Base-by-base conservation (phyloP, 2,888 invertebrate species). In the Hirtodrosophila alboralis region DNA sequence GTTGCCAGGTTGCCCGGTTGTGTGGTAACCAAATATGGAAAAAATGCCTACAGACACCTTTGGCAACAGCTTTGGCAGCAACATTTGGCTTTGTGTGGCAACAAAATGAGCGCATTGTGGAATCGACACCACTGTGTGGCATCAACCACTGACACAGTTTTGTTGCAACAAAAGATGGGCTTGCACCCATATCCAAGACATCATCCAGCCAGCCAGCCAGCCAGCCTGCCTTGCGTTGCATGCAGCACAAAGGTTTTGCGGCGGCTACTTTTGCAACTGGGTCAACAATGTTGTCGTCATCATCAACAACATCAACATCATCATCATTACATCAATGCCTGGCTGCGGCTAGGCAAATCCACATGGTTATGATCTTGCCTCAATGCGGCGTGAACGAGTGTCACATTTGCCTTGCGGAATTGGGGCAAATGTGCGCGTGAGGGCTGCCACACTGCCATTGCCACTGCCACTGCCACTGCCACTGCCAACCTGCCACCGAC, bases 371-470 rank as follows among this genome's bases (percentile, higher is more conserved):
- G 31, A 16, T 33, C 44, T 45, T 44, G 14, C 26, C 30, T 43
- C 36, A 23, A 33, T 18, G 68, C 56, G 60, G 60, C 54, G 70
- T 52, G 56, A 68, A 53, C 52, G 60, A 75, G 65, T 79, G 86
- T 83, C 86, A 63, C 86, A 79, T 85, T 85, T 85, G 72, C 79
- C 65, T 71, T 33, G 44, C 71, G 62, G 67, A 79, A 83, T 68
- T 85, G 67, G 86, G 83, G 80, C 86, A 79, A 79, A 79, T 71
- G 75, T 65, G 86, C 63, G 76, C 70, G 66, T 53, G 54, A 64
- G 85, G 79, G 75, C 65, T 53, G 54, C 51, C 51, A 43, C 45
- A 41, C 14, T 27, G 58, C 44, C 54, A 59, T 5, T 18, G 18
- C 60, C 54, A 47, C 13, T 28, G 28, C 30, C 28, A 23, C 16